Conservation (phyloP, 1,140 invertebrate species). For the Sitodiplosis mosellana region DNA sequence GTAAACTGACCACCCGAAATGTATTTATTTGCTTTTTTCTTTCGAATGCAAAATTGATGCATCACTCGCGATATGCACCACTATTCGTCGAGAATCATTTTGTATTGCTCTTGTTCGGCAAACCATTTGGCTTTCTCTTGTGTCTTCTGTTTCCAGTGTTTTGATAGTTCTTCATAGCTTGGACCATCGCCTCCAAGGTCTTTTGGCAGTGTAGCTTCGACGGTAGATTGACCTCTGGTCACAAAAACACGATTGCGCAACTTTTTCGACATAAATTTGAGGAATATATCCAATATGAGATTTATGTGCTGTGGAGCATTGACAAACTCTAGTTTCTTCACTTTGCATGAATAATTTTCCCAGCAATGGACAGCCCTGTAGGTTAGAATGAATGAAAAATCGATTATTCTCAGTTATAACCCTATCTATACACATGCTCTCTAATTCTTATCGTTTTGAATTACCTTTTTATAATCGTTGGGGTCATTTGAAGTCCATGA, state of each 20-base stretch:
- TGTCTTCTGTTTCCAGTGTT: conserved; percentile 33
- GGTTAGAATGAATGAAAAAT: too few species aligned
- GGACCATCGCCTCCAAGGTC: conserved; percentile 38
- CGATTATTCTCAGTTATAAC: not conserved
- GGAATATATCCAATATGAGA: conserved; percentile 44
- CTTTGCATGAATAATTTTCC: conserved; percentile 50
- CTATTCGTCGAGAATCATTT: conserved; percentile 9
- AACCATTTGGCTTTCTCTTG: conserved; percentile 34
- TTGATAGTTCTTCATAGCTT: conserved; percentile 29
- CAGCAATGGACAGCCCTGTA: conserved; percentile 34
- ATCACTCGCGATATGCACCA: too few species aligned
- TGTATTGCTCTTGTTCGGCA: conserved; percentile 34
- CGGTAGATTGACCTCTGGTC: conserved; percentile 21
- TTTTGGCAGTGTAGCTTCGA: conserved; percentile 31
- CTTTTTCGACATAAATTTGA: conserved; percentile 51
- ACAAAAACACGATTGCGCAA: conserved; percentile 35
- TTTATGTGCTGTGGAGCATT: conserved; percentile 49
- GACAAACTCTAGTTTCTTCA: conserved; percentile 47
- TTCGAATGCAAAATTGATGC: too few species aligned
- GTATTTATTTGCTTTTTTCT: too few species aligned
- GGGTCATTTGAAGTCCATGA: conserved; percentile 39
- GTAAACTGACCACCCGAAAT: too few species aligned
- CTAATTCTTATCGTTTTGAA: too few species aligned
- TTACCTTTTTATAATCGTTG: conserved; percentile 30
- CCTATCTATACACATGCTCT: not conserved